phyloP scores from a whole-genome alignment of 2,888 invertebrate genomes.

The Metallyticus violacea region DNA sequence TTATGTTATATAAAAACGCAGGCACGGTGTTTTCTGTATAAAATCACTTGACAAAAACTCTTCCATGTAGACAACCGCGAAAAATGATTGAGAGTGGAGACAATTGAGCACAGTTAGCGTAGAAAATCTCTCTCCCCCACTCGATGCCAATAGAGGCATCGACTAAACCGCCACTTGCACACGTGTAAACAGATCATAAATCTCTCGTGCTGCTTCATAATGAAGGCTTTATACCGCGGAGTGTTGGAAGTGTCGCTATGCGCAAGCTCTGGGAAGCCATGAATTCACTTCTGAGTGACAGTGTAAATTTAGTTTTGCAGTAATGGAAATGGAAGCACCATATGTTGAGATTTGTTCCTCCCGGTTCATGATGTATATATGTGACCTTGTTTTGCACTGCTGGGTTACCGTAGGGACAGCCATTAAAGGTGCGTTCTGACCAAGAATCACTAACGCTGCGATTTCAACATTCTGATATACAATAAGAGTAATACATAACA shows the following conservation, averaged over 20 bases:
- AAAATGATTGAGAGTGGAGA: not conserved
- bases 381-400: not conserved
- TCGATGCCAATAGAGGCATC: not conserved
- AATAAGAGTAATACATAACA: too few species aligned
- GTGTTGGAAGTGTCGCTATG: not conserved
- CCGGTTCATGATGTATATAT: not conserved
- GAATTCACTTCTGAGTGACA: not conserved
- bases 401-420: not conserved
- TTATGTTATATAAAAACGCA: not conserved
- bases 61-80: not conserved
- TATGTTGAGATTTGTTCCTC: not conserved
- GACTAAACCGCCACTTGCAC: not conserved
- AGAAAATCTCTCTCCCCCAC: not conserved
- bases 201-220: not conserved
- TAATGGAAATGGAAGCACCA: not conserved
- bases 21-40: not conserved
- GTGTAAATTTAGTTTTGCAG: not conserved
- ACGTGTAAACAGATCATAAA: not conserved
- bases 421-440: too few species aligned
- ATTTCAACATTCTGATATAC: too few species aligned
- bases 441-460: too few species aligned
- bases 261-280: not conserved
- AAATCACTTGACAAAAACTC: not conserved
- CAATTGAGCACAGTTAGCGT: not conserved
- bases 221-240: not conserved